Base-by-base conservation (phyloP, 2,888 invertebrate genomes). In the Amiota mariae region DNA sequence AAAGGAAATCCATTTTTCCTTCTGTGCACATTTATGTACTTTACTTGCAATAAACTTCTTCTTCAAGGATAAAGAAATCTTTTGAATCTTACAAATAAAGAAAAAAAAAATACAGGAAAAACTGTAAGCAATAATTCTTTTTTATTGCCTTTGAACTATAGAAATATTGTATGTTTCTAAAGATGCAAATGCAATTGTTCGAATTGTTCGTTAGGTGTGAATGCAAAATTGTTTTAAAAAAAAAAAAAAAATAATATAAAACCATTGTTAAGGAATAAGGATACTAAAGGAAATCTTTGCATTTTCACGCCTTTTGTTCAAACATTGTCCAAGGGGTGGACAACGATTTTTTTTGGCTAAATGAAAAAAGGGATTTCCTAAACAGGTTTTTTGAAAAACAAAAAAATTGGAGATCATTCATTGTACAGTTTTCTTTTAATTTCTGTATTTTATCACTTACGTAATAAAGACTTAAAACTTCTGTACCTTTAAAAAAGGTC, bases 231-330 rank as follows among this genome's bases (percentile, higher is more conserved):
- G 6, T 56, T 56, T 15, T 59, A 75, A 0, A 18, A 56, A 56
- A 56, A 74, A 70, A 67, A 68, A 67, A 51, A 24, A 54, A 68
- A 47, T 64, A 56, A 78, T n/a, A n/a, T n/a, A n/a, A n/a, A 77
- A 78, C 76, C 78, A 36, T 36, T 36, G 36, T 6, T 6, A 6
- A 36, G 36, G 8, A 36, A 36, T 24, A 3, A 24, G 24, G 24
- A 24, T 24, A 24, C 24, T 24, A 24, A 24, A 36, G 36, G 8
- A 36, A 36, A 36, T 36, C 36, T 36, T 36, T 36, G 6, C 2
- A 36, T 36, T 36, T 36, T 36, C 36, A 36, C 36, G 36, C 8
- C 36, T 36, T 36, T 36, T 36, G 36, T 36, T 2, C 8, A 6
- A 2, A 36, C 36, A 36, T 36, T 36, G 36, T 36, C 36, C 36